Base-by-base conservation (phyloP, 2,888 invertebrate genomes). In the Phaedon cochleariae region DNA sequence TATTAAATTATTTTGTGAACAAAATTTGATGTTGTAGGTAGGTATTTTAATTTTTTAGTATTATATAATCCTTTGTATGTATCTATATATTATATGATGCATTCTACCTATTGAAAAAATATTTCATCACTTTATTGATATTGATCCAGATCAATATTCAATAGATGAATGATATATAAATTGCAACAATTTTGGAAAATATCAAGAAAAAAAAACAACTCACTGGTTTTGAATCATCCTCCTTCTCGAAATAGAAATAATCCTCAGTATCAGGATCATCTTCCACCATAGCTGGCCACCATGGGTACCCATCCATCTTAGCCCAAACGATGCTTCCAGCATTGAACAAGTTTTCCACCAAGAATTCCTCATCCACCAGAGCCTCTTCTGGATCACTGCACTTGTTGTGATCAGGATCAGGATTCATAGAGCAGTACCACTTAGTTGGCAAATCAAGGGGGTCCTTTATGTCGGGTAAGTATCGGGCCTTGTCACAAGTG, bases 251-350 rank as follows among this genome's bases (percentile, higher is more conserved):
- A 88, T 87, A 88, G 76, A 87, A 89, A 77, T 84, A 90, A 65
- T 85, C 85, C 68, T 88, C 87, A 0, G 83, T 82, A 68, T 90
- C 88, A 0, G 90, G 90, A 73, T 88, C 88, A 76, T 90, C 89
- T 68, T 90, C 90, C 0, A 92, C 87, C 85, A 92, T 89, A 1
- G 87, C 91, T 1, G 91, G 91, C 90, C 90, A 91, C 89, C 89
- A 90, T 1, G 90, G 90, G 83, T 85, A 90, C 21, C 89, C 89
- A 0, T 81, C 72, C 68, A 88, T 70, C 37, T 84, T 86, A 0
- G 88, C 91, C 88, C 90, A 89, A 0, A 91, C 91, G 41, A 92
- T 72, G 17, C 90, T 90, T 0, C 91, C 91, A 3, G 88, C 87
- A 1, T 88, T 86, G 74, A 87, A 91, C 64, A 83, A 80, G 72